Percentiles rank a stretch among this genome's conserved stretches.
Conservation (phyloP, 2,888 invertebrate species). For the Omphaloscelis lunosa region DNA sequence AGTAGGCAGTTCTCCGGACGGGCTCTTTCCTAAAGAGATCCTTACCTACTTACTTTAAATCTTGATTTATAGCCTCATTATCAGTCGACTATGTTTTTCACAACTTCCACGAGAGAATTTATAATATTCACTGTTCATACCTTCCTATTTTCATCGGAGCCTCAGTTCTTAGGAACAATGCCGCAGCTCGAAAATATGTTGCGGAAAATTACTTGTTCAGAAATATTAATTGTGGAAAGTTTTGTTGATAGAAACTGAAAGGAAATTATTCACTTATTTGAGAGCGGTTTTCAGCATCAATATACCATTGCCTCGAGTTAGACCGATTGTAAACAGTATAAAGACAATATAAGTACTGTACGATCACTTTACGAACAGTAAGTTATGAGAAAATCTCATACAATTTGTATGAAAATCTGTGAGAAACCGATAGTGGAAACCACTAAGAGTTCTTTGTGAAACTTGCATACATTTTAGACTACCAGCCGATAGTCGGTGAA, state of each 20-base stretch:
- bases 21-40: background rate
- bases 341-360: no score
- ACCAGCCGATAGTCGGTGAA: no score
- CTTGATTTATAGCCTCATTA: background rate
- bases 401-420: no score
- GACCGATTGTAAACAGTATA: no score
- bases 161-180: background rate
- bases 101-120: slow-evolving; percentile 19
- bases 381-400: no score
- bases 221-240: slow-evolving; percentile 15
- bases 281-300: background rate
- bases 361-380: no score
- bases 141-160: background rate
- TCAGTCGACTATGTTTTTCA: background rate
- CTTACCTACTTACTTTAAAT: no score
- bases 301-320: no score
- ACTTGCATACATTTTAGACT: no score
- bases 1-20: background rate
- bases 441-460: no score
- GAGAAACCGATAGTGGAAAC: no score
- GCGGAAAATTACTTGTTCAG: slow-evolving; percentile 7
- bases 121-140: slow-evolving; percentile 10
- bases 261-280: background rate
- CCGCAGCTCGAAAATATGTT: slow-evolving; percentile 4
- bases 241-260: slow-evolving; percentile 8